Evolutionary conservation across 1,140 invertebrate genomes (phyloP).

Genomic region (Megathymus violae): DNA sequence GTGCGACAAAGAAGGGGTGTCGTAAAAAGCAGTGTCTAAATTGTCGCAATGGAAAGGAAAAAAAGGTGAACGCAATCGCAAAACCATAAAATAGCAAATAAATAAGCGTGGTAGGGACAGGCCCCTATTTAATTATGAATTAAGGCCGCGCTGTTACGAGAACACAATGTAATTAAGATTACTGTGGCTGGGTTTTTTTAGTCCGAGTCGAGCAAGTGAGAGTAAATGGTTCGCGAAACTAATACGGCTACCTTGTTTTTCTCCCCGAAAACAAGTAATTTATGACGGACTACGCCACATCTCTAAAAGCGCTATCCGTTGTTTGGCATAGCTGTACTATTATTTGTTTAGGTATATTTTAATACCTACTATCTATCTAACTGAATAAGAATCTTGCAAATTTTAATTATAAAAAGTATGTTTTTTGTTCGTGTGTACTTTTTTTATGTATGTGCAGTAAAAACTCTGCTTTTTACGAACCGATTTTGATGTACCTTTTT

Average conservation of each 20-base stretch:
- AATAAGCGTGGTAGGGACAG: constrained; percentile 71
- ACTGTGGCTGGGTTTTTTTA: constrained; percentile 77
- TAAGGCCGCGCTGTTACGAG: constrained; percentile 76
- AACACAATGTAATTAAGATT: constrained; percentile 83
- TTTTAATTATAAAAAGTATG: too few relatives aligned
- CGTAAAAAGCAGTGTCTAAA: constrained; percentile 65
- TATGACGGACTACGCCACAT: constrained; percentile 24
- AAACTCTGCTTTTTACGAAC: too few relatives aligned
- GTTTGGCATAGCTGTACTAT: too few relatives aligned
- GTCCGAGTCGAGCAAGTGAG: constrained; percentile 59
- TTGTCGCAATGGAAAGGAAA: constrained; percentile 55
- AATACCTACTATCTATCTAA: too few relatives aligned
- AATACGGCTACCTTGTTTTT: constrained; percentile 58
- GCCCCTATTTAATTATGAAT: constrained; percentile 82
- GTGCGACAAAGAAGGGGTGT: constrained; percentile 71
- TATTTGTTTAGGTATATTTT: too few relatives aligned
- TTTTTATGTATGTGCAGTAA: too few relatives aligned
- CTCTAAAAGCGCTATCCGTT: background rate
- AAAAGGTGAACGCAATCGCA: constrained; percentile 63
- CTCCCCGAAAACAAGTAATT: constrained; percentile 41
- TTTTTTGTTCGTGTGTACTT: too few relatives aligned
- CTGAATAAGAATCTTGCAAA: too few relatives aligned
- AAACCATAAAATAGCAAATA: constrained; percentile 78
- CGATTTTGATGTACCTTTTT: too few relatives aligned
- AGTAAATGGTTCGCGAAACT: constrained; percentile 69